A percentile compares a stretch with the other conserved stretches of the same genome.
phyloP scores from a whole-genome alignment of 2,113 vertebrate species.

The Nannospalax galili region DNA sequence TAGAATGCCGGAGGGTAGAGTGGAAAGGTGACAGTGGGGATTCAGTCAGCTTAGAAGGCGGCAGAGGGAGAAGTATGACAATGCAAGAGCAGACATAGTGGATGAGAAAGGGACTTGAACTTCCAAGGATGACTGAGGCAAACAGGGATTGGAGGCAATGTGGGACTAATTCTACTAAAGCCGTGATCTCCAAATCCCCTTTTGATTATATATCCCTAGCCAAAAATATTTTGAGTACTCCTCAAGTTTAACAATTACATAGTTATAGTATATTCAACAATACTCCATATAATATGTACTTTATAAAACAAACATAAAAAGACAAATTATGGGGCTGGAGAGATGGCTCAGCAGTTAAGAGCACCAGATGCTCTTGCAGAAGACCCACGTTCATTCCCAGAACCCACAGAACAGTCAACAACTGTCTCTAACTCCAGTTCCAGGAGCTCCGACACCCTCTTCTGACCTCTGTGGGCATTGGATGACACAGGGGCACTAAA shows the following conservation, averaged over 20 bases:
- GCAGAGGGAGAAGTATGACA: not conserved
- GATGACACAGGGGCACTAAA: too few relatives aligned
- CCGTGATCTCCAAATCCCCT: not conserved
- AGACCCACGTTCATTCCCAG: too few relatives aligned
- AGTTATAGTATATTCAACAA: slow-evolving; percentile 37
- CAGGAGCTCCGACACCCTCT: too few relatives aligned
- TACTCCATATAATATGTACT: not conserved
- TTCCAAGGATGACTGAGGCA: not conserved
- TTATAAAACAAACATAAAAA: slow-evolving; percentile 27
- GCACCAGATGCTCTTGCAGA: too few relatives aligned
- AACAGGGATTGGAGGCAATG: not conserved
- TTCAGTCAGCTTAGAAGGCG: not conserved
- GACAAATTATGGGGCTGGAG: not conserved
- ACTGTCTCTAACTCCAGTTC: too few relatives aligned
- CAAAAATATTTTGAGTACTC: not conserved
- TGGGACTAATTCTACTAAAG: not conserved
- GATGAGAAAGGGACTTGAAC: not conserved
- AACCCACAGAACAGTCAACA: too few relatives aligned
- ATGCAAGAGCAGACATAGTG: not conserved
- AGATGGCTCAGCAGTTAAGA: too few relatives aligned
- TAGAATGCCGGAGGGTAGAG: not conserved
- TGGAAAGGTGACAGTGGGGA: not conserved
- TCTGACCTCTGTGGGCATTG: too few relatives aligned
- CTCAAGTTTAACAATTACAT: slow-evolving; percentile 31
- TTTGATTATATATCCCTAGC: not conserved